These are phyloP conservation scores for Allacma fusca DNA, from an alignment of 2,888 invertebrate species.

Conservation along the genomic window DNA sequence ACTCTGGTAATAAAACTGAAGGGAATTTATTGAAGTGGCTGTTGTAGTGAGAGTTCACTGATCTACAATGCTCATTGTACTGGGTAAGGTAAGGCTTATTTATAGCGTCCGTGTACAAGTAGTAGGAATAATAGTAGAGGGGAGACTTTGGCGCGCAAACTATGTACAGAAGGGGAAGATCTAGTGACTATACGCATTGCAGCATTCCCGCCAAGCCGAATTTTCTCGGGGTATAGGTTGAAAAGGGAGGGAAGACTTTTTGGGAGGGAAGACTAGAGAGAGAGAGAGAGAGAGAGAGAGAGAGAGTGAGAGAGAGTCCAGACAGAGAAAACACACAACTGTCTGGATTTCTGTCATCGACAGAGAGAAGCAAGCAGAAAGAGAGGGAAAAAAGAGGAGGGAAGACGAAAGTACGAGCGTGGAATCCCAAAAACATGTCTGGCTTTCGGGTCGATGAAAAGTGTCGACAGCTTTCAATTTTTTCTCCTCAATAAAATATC, in stretches of 20 bases:
- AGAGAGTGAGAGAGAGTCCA: not conserved
- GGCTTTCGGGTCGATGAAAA: constrained; percentile 45
- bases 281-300: not conserved
- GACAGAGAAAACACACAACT: not conserved
- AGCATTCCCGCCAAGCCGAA: not conserved
- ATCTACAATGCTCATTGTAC: too few species aligned
- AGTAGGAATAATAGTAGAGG: too few species aligned
- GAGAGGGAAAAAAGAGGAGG: constrained; percentile 20
- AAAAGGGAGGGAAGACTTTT: too few species aligned
- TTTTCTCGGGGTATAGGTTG: not conserved
- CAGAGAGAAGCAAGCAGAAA: not conserved
- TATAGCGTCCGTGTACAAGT: too few species aligned
- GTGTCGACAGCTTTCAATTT: constrained; percentile 48
- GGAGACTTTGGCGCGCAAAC: constrained; percentile 14
- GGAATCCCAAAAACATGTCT: constrained; percentile 44
- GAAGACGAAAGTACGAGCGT: constrained; percentile 1
- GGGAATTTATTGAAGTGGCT: too few species aligned
- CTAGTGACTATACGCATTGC: not conserved
- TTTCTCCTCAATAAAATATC: constrained; percentile 46
- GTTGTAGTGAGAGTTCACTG: too few species aligned
- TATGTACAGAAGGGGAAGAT: too few species aligned
- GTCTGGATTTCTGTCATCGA: constrained; percentile 17
- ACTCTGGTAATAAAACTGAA: too few species aligned
- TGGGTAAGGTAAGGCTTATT: too few species aligned
- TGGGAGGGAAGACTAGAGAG: not conserved